Percentiles rank a stretch among this genome's conserved stretches.
These are phyloP conservation scores for Apamea epomidion DNA, from an alignment of 2,888 invertebrate genomes.

Conservation along the genomic window DNA sequence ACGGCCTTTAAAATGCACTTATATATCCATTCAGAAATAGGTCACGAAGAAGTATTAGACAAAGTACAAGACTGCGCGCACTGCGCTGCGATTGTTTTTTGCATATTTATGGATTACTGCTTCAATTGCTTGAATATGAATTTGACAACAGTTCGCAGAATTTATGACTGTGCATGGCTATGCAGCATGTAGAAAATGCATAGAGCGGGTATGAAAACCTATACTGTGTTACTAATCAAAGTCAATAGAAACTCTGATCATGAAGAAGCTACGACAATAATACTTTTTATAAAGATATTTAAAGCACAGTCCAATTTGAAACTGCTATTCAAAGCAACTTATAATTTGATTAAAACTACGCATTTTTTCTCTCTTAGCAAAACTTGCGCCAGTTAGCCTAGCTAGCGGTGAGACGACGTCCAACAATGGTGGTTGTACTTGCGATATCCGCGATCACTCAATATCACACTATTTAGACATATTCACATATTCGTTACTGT, in stretches of 20 bases:
- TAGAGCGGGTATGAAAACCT: constrained; percentile 9
- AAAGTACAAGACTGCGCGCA: constrained; percentile 45
- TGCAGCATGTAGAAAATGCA: constrained; percentile 23
- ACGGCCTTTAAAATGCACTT: constrained; percentile 62
- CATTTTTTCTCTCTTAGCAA: constrained; percentile 59
- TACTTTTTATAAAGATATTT: constrained; percentile 19
- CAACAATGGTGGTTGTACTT: no score
- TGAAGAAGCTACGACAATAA: neutral
- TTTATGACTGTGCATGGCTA: constrained; percentile 30
- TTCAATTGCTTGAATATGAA: constrained; percentile 62
- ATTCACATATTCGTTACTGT: no score
- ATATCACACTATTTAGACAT: no score
- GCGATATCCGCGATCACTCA: no score
- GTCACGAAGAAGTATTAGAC: constrained; percentile 59
- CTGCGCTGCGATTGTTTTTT: constrained; percentile 56
- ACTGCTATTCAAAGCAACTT: constrained; percentile 53
- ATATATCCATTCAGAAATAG: constrained; percentile 58
- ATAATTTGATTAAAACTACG: constrained; percentile 66
- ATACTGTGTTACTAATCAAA: constrained; percentile 8
- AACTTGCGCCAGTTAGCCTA: constrained; percentile 49
- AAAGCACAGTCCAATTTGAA: constrained; percentile 22
- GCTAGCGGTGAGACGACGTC: constrained; percentile 39
- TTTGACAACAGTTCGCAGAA: constrained; percentile 57
- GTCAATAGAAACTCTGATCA: constrained; percentile 13
- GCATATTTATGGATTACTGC: constrained; percentile 60